Evolutionary conservation across 2,113 vertebrate species (phyloP).

Genomic region (Indri indri): DNA sequence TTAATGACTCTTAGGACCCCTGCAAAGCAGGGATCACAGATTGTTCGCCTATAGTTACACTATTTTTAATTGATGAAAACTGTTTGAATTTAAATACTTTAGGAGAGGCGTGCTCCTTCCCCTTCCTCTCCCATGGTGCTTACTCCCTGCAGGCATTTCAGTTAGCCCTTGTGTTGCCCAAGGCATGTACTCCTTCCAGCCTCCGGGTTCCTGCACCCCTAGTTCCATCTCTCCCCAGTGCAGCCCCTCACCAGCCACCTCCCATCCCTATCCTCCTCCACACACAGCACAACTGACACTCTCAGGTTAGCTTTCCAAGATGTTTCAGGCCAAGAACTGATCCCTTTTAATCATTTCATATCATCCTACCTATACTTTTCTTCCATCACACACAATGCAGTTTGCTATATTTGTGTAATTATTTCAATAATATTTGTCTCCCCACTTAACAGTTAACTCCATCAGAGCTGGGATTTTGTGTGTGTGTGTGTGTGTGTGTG

Average conservation of each 20-base stretch:
- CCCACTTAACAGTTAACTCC: background rate
- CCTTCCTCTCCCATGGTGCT: background rate
- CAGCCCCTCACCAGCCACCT: background rate
- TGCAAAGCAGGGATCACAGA: background rate
- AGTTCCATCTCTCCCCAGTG: background rate
- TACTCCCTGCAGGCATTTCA: background rate
- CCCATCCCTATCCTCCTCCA: background rate
- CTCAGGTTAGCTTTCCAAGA: background rate
- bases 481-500: background rate
- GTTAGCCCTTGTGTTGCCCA: background rate
- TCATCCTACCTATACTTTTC: background rate
- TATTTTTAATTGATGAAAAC: slow-evolving; percentile 2
- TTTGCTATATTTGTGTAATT: background rate
- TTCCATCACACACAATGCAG: background rate
- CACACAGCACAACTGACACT: background rate
- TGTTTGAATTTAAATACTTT: slow-evolving; percentile 5
- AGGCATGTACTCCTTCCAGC: background rate
- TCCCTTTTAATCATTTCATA: background rate
- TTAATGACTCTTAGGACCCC: background rate
- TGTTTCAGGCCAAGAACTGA: background rate
- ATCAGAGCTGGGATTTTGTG: background rate
- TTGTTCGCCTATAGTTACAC: background rate
- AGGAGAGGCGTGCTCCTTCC: background rate
- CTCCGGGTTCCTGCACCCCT: background rate
- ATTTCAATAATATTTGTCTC: background rate